Evolutionary conservation across 2,888 invertebrate genomes (phyloP).

Genomic region (Aquatica leii): DNA sequence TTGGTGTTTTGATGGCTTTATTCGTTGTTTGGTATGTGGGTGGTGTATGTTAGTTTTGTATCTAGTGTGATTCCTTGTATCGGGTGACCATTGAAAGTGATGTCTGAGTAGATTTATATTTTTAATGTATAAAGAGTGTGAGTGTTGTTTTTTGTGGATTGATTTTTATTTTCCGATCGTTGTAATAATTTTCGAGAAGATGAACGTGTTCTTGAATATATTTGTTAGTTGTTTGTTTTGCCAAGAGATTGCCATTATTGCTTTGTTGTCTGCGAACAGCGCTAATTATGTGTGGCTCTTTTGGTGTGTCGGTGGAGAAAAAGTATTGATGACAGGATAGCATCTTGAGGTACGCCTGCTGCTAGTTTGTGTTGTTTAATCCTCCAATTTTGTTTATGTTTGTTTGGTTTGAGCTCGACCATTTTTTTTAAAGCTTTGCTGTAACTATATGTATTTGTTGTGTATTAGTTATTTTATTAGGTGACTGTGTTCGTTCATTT

Average conservation of each 20-base stretch:
- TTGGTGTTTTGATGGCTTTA: background rate
- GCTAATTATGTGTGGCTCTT: background rate
- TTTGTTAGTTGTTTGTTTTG: background rate
- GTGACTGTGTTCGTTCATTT: too few relatives aligned
- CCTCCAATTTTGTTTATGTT: background rate
- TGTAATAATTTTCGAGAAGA: background rate
- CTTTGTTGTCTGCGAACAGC: conserved; percentile 9
- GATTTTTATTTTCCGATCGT: background rate
- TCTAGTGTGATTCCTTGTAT: background rate
- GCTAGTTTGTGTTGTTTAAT: background rate
- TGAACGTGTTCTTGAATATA: background rate
- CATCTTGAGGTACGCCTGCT: conserved; percentile 13
- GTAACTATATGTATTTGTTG: background rate
- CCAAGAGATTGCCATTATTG: background rate
- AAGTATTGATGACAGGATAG: background rate
- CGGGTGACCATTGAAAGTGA: background rate
- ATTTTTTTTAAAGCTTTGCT: background rate
- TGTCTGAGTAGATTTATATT: background rate
- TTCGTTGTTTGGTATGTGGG: background rate
- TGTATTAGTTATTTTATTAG: background rate
- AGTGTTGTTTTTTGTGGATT: conserved; percentile 3
- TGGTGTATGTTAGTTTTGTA: background rate
- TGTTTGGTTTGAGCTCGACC: background rate
- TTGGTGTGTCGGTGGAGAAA: conserved; percentile 1
- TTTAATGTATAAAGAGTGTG: background rate